Percentiles rank a stretch among this genome's conserved stretches.
Evolutionary conservation across 2,888 invertebrate species (phyloP).

Genomic region (Oscheius myriophilus): DNA sequence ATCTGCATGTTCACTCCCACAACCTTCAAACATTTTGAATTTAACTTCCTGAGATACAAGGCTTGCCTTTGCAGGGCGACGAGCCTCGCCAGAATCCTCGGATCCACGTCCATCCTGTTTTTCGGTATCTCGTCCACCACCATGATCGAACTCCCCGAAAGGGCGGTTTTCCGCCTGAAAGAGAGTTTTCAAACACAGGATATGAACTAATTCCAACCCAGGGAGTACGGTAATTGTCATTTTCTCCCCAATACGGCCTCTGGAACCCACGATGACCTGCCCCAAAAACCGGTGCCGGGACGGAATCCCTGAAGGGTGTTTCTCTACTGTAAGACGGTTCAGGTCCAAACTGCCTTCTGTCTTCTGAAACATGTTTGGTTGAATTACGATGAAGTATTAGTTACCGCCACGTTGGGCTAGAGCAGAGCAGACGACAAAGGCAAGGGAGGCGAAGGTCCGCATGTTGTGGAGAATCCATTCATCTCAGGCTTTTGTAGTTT

Average conservation of each 20-base stretch:
- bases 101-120: constrained; percentile 30
- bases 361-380: background rate
- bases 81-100: constrained; percentile 23
- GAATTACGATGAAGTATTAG: no score
- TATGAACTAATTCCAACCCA: constrained; percentile 15
- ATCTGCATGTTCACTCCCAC: constrained; percentile 57
- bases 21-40: constrained; percentile 31
- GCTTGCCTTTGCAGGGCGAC: constrained; percentile 8
- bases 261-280: constrained; percentile 9
- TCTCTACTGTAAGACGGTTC: constrained; percentile 43
- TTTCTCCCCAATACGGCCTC: constrained; percentile 9
- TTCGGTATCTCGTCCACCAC: constrained; percentile 23
- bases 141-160: constrained; percentile 19
- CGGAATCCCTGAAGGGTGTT: constrained; percentile 39
- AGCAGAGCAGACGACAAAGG: background rate
- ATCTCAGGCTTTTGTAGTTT: constrained; percentile 15
- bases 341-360: constrained; percentile 7
- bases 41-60: background rate
- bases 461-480: background rate
- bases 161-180: constrained; percentile 4
- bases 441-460: no score
- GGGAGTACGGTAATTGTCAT: constrained; percentile 8
- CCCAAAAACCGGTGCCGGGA: constrained; percentile 18
- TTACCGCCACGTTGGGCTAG: background rate
- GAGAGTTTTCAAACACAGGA: background rate